Percentiles rank a stretch among this genome's conserved stretches.
These are phyloP conservation scores for Nyctibius grandis DNA, from an alignment of 2,797 vertebrate genomes.

Conservation along the genomic window DNA sequence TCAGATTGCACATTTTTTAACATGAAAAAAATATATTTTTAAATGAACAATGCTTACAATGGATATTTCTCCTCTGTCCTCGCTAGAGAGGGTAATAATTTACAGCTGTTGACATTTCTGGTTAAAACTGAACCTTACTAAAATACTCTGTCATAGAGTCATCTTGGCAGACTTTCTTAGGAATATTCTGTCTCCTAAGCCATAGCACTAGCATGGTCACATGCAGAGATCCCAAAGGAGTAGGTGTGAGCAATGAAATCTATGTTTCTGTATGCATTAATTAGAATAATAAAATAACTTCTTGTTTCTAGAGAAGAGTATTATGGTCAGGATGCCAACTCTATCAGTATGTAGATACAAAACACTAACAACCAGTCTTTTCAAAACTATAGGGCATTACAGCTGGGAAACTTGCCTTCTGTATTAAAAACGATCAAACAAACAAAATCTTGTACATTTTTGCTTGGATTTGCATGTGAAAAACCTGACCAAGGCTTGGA, in stretches of 20 bases:
- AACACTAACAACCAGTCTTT: neutral
- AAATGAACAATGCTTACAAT: neutral
- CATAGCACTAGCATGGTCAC: neutral
- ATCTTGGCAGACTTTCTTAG: neutral
- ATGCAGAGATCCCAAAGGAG: neutral
- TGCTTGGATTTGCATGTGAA: neutral
- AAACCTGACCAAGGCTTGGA: neutral
- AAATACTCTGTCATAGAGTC: neutral
- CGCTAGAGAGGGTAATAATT: neutral
- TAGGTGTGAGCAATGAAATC: neutral
- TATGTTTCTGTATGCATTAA: neutral
- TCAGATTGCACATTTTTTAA: neutral
- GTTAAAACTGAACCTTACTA: neutral
- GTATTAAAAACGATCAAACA: neutral
- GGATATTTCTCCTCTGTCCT: neutral
- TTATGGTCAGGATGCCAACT: neutral
- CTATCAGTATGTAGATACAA: neutral
- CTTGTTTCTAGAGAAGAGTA: neutral
- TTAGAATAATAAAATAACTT: neutral
- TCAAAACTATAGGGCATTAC: neutral
- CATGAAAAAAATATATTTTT: neutral
- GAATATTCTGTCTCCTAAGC: neutral
- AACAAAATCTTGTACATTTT: neutral
- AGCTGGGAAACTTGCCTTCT: neutral
- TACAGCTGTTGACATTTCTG: neutral